Evolutionary conservation across 1,140 invertebrate species (phyloP).

Genomic region (Cherax quadricarinatus): DNA sequence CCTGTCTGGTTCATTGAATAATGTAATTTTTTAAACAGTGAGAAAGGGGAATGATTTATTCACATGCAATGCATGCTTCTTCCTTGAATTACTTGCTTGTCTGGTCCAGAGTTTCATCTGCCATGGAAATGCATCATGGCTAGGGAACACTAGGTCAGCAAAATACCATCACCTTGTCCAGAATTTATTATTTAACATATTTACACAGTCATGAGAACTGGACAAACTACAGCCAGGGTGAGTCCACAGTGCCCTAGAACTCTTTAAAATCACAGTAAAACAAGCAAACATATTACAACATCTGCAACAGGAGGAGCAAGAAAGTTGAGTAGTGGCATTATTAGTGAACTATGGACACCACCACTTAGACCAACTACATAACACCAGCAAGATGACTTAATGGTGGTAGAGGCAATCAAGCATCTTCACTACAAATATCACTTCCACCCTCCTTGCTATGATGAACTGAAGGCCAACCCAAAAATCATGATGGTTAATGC

Average conservation of each 20-base stretch:
- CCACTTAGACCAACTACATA: background rate
- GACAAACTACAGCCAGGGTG: slow-evolving; percentile 5
- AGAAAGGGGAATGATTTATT: no score
- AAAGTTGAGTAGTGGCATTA: background rate
- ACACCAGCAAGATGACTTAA: background rate
- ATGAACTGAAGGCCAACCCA: background rate
- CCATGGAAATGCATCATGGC: no score
- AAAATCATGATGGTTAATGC: background rate
- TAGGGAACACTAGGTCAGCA: background rate
- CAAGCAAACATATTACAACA: background rate
- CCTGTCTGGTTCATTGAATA: no score
- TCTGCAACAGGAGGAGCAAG: background rate
- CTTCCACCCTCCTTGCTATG: background rate
- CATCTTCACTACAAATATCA: background rate
- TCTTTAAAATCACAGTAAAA: background rate
- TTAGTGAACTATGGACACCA: background rate
- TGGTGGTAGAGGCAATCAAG: background rate
- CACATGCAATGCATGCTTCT: no score
- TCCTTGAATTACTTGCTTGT: no score
- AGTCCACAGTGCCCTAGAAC: background rate
- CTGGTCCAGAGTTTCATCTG: no score
- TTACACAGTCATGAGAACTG: background rate
- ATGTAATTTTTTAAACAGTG: no score
- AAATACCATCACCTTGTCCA: background rate
- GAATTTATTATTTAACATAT: slow-evolving; percentile 17